phyloP scores from a whole-genome alignment of 2,888 invertebrate species.

The Deilephila porcellus region DNA sequence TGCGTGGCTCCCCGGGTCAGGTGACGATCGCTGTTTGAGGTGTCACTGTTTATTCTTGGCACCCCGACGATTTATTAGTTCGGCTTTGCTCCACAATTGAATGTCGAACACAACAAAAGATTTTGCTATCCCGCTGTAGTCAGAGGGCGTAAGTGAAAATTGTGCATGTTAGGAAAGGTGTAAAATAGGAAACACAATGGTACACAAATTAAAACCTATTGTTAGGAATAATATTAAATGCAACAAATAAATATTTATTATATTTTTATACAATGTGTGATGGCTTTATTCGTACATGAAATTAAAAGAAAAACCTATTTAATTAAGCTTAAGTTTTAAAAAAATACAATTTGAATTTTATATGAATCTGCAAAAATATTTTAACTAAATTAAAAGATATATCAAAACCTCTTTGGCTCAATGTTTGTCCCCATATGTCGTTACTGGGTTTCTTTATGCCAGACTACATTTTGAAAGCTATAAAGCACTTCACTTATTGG shows the following conservation, averaged over 20 bases:
- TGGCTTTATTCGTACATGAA: too few relatives aligned
- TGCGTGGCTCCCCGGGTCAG: slow-evolving; percentile 46
- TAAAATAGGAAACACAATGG: background rate
- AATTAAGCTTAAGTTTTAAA: too few relatives aligned
- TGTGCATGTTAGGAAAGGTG: background rate
- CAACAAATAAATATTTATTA: too few relatives aligned
- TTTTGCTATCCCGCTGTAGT: background rate
- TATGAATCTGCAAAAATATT: too few relatives aligned
- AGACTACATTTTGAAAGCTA: slow-evolving; percentile 36
- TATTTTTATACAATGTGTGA: too few relatives aligned
- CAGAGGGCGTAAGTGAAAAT: background rate
- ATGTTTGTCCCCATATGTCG: background rate
- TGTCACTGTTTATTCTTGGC: slow-evolving; percentile 30
- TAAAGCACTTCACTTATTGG: slow-evolving; percentile 61
- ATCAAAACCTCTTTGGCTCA: background rate
- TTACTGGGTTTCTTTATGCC: slow-evolving; percentile 30
- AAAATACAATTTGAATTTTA: too few relatives aligned
- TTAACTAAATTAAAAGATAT: background rate
- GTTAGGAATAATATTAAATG: background rate
- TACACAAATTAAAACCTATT: background rate
- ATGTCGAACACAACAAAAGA: background rate
- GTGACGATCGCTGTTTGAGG: slow-evolving; percentile 44
- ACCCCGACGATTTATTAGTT: slow-evolving; percentile 54
- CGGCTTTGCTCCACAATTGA: slow-evolving; percentile 30
- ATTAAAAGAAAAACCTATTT: too few relatives aligned